phyloP scores from a whole-genome alignment of 2,113 vertebrate genomes.

The Callipepla squamata region DNA sequence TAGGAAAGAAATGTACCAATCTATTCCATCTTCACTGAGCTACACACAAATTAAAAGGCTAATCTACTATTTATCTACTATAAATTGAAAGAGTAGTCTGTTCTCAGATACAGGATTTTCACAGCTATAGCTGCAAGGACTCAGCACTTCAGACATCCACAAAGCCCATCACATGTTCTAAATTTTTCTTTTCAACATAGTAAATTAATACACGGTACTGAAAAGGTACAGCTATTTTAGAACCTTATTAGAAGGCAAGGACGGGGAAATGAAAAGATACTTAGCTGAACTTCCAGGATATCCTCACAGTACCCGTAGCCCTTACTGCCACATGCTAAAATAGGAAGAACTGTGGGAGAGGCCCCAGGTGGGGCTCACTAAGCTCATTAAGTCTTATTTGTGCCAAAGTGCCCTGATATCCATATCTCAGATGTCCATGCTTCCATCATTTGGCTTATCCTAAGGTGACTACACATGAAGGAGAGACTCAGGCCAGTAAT shows the following conservation, averaged over 20 bases:
- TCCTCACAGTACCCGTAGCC: fast-evolving
- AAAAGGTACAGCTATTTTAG: not conserved
- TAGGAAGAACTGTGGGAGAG: not conserved
- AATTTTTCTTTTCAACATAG: not conserved
- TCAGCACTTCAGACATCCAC: not conserved
- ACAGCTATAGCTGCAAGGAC: not conserved
- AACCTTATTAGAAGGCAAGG: not conserved
- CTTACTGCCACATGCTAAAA: fast-evolving
- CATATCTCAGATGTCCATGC: not conserved
- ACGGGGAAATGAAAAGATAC: not conserved
- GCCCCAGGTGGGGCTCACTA: not conserved
- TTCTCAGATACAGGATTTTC: not conserved
- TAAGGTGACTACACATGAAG: not conserved
- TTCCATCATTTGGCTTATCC: not conserved
- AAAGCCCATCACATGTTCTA: fast-evolving
- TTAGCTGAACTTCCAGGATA: not conserved
- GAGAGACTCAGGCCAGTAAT: not conserved
- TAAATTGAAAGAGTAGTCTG: fast-evolving
- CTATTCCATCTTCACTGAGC: not conserved
- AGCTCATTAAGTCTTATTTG: not conserved
- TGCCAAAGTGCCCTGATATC: not conserved
- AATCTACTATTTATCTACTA: no score
- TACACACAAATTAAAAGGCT: not conserved
- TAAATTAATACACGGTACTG: not conserved
- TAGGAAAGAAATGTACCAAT: not conserved